These are phyloP conservation scores for Tor tambroides DNA, from an alignment of 2,113 vertebrate genomes.

Conservation along the genomic window DNA sequence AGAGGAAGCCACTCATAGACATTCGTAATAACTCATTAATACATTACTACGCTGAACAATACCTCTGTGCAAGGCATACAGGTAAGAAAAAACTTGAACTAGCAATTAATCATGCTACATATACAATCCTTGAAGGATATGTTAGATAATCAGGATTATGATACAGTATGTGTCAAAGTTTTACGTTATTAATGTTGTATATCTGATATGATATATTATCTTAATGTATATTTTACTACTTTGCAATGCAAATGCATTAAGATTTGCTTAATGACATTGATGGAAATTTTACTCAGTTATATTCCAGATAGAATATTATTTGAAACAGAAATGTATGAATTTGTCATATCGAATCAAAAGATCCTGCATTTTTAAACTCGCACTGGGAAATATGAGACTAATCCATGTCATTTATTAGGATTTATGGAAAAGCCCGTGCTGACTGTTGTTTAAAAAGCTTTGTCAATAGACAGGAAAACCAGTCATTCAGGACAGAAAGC, in stretches of 20 bases:
- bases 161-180: neutral
- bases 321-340: neutral
- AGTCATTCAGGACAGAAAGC: constrained; percentile 60
- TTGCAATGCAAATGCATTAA: neutral
- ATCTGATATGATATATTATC: no score
- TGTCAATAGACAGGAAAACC: constrained; percentile 62
- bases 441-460: constrained; percentile 27
- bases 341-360: neutral
- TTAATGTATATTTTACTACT: neutral
- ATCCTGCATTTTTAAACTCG: neutral
- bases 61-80: neutral
- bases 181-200: neutral
- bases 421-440: constrained; percentile 19
- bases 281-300: neutral
- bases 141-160: no score
- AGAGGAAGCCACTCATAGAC: constrained; percentile 30
- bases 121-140: neutral
- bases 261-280: neutral
- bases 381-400: constrained; percentile 17
- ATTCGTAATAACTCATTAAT: neutral
- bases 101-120: neutral
- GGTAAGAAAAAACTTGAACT: constrained; percentile 11
- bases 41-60: constrained; percentile 3
- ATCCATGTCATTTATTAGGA: constrained; percentile 16
- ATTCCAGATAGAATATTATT: no score